phyloP scores from a whole-genome alignment of 37 sponge, comb jelly and placozoan species.

The Ephydatia muelleri region DNA sequence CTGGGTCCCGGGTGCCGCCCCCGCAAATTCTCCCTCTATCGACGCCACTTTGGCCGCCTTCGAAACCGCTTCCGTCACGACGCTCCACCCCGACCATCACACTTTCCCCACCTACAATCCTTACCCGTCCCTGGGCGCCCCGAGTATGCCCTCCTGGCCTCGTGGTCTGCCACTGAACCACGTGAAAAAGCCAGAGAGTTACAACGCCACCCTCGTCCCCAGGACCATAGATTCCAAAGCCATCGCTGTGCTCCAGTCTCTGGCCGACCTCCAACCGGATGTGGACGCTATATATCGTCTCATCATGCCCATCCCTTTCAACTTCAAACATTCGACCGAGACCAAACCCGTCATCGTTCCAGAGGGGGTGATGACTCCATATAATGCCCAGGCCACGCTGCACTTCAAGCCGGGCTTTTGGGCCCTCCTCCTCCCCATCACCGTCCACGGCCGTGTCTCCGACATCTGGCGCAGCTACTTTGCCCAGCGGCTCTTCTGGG shows the following conservation, averaged over 20 bases:
- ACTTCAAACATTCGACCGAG: constrained; percentile 32
- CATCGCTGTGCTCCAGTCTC: constrained; percentile 48
- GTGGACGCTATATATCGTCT: constrained; percentile 67
- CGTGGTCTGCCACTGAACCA: constrained; percentile 54
- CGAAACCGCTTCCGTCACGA: not conserved
- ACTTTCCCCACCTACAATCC: constrained; percentile 55
- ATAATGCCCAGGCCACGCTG: constrained; percentile 65
- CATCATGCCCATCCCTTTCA: constrained; percentile 52
- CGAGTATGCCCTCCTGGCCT: constrained; percentile 56
- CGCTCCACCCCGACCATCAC: constrained; percentile 20
- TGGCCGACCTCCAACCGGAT: constrained; percentile 67
- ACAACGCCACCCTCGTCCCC: constrained; percentile 11
- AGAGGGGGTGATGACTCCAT: constrained; percentile 45
- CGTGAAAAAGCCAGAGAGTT: constrained; percentile 11
- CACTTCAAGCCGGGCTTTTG: constrained; percentile 39
- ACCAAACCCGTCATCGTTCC: constrained; percentile 37
- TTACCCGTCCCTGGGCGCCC: constrained; percentile 54
- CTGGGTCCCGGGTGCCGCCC: constrained; percentile 50
- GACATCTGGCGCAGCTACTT: constrained; percentile 73
- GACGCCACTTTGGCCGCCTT: constrained; percentile 1
- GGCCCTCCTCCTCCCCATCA: constrained; percentile 55
- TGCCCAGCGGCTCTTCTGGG: constrained; percentile 53
- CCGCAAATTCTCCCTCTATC: constrained; percentile 36
- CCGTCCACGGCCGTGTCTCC: constrained; percentile 42
- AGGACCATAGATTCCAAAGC: not conserved